Base-by-base conservation (phyloP, 2,113 vertebrate genomes). In the Mohoua ochrocephala region DNA sequence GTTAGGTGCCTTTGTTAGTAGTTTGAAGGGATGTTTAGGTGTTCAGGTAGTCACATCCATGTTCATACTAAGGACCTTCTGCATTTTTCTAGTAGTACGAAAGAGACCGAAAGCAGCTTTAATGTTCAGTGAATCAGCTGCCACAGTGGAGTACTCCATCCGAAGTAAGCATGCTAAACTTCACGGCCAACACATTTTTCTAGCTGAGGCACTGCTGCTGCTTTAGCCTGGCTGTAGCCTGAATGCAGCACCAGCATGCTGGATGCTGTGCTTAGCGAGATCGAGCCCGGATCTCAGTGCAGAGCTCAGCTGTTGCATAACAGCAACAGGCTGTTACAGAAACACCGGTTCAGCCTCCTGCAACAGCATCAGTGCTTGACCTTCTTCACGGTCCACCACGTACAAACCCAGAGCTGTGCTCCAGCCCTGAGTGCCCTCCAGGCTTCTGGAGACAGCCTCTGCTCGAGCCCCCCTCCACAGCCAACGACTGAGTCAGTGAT, bases 371-470 rank as follows among this genome's bases (percentile, higher is more conserved):
- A 24, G 21, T 8, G 30, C 52, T 59, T 33, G 35, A 59, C 44
- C 65, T 78, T 35, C 57, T 30, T 75, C 74, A 52, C 59, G 14
- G 12, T 15, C 9, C 39, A 60, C n/a, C 45, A 61, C 0, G 0
- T 18, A 70, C 20, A 61, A 77, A 73, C 6, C 7, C 10, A 56
- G 41, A 27, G 33, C 53, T 20, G n/a, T 47, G 44, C 65, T 71
- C 39, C 0, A 0, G 2, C 74, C 21, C 30, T 3, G 7, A 42
- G 60, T 2, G 14, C 42, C 57, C 42, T 50, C 50, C 37, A 6
- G 41, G 37, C 35, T 53, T 45, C 67, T 81, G 56, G 52, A 67
- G 42, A 39, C 1, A 30, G 49, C 23, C 9, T 13, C 69, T 67
- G 28, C 33, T 64, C 31, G 33, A 89, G 49, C 16, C 27, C 47